phyloP scores from a whole-genome alignment of 2,888 invertebrate species.

The Zonitis immaculata region DNA sequence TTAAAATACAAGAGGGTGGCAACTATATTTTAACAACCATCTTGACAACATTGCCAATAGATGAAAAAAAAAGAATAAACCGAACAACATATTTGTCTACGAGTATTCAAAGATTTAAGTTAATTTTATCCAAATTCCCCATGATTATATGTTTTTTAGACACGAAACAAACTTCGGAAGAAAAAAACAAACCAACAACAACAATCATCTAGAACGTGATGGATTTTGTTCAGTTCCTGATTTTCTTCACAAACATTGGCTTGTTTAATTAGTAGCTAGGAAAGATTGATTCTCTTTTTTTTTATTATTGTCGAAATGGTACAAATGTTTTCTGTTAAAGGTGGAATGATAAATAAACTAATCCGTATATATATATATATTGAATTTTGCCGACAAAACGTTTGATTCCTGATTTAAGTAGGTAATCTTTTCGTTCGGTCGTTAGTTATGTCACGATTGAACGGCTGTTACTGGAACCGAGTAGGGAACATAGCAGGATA shows the following conservation, averaged over 20 bases:
- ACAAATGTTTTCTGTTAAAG: background rate
- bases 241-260: background rate
- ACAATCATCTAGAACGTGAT: background rate
- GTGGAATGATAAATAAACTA: constrained; percentile 15
- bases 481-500: constrained; percentile 20
- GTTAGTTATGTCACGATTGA: constrained; percentile 19
- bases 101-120: background rate
- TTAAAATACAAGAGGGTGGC: constrained; percentile 13
- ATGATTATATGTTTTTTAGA: background rate
- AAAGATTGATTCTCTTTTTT: background rate
- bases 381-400: constrained; percentile 8
- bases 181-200: too few species aligned
- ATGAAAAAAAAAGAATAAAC: background rate
- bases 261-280: background rate
- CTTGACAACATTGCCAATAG: constrained; percentile 17
- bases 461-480: constrained; percentile 20
- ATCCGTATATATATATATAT: constrained; percentile 14
- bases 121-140: background rate
- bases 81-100: background rate
- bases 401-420: constrained; percentile 20
- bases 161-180: background rate
- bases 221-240: constrained; percentile 2
- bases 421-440: constrained; percentile 18
- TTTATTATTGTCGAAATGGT: background rate
- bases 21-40: constrained; percentile 5